A percentile compares a stretch with the other conserved stretches of the same genome.
Evolutionary conservation across 2,888 invertebrate genomes (phyloP).

Genomic region (Bursaphelenchus okinawaensis): DNA sequence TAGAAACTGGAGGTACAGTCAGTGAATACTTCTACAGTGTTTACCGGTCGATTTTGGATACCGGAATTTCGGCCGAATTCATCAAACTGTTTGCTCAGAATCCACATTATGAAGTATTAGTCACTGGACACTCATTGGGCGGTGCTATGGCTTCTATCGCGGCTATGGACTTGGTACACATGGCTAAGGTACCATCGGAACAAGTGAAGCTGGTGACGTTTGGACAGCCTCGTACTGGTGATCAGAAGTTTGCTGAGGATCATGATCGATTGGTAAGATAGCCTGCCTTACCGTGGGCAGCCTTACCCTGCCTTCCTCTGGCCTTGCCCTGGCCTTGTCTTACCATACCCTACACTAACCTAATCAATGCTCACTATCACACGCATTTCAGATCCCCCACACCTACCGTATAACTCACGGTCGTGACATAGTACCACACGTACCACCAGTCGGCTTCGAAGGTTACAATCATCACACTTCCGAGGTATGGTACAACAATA

Average conservation of each 20-base stretch:
- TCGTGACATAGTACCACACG: slow-evolving; percentile 40
- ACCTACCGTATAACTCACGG: slow-evolving; percentile 39
- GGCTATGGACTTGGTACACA: slow-evolving; percentile 34
- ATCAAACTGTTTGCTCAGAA: slow-evolving; percentile 7
- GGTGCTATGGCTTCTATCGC: slow-evolving; percentile 42
- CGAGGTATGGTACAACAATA: slow-evolving; percentile 44
- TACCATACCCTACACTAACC: neutral
- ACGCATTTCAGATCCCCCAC: slow-evolving; percentile 22
- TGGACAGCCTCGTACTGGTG: slow-evolving; percentile 44
- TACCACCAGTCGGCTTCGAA: slow-evolving; percentile 36
- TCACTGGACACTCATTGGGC: slow-evolving; percentile 41
- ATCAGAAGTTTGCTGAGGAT: slow-evolving; percentile 34
- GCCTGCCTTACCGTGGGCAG: too few relatives aligned
- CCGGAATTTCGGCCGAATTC: slow-evolving; percentile 35
- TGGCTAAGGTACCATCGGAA: slow-evolving; percentile 23
- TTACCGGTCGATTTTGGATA: slow-evolving; percentile 34
- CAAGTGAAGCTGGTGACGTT: slow-evolving; percentile 40
- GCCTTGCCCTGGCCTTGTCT: too few relatives aligned
- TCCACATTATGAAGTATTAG: slow-evolving; percentile 40
- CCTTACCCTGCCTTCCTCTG: too few relatives aligned
- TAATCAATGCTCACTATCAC: too few relatives aligned
- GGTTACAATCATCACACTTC: slow-evolving; percentile 39
- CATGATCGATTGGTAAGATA: slow-evolving; percentile 32
- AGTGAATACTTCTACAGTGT: slow-evolving; percentile 40
- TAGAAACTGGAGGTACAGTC: slow-evolving; percentile 38